Evolutionary conservation across 2,113 vertebrate genomes (phyloP), one percentile per base, ranked within the genome.

Genomic region (Leptobrachium ailaonicum): DNA sequence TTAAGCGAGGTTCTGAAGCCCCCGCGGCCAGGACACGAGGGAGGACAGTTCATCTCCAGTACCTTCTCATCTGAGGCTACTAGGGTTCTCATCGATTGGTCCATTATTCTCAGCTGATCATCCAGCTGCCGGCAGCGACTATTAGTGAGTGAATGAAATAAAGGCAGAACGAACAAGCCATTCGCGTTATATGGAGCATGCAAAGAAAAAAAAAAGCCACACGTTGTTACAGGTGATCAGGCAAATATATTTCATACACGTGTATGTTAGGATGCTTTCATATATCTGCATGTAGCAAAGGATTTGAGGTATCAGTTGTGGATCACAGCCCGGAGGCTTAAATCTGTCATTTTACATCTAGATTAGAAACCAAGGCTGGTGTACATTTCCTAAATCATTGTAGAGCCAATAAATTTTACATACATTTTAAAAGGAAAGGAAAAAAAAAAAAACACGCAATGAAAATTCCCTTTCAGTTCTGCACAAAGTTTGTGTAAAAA

Each of bases 41-140:
- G 86, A 85, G 85, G 84, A 88, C 77, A 69, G 53, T 84, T 87
- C 88, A 89, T 87, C 89, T 84, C 90, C 85, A 94, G 94, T 99
- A 99, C 98, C 98, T 99, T 93, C 88, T 88, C 87, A 86, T 95
- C 92, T 77, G 95, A 87, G 88, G 94, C 94, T 90, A 92, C 91
- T 95, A 97, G 93, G 87, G 97, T 95, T 95, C 97, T 99, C 92
- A 93, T 91, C 92, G 89, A 94, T 90, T 98, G 98, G 92, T 99
- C 97, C 96, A 95, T 92, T 93, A 95, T 91, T 89, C 93, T 95
- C 88, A 95, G 92, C 87, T 99, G 96, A 79, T 98, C 96, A 85
- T 97, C 95, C 90, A 88, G 85, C 93, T 92, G 92, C 85, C 95
- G 94, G 84, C 88, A 88, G 86, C 91, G 91, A 92, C 98, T 99